Evolutionary conservation across 2,797 vertebrate genomes (phyloP).

Genomic region (Pristis pectinata): DNA sequence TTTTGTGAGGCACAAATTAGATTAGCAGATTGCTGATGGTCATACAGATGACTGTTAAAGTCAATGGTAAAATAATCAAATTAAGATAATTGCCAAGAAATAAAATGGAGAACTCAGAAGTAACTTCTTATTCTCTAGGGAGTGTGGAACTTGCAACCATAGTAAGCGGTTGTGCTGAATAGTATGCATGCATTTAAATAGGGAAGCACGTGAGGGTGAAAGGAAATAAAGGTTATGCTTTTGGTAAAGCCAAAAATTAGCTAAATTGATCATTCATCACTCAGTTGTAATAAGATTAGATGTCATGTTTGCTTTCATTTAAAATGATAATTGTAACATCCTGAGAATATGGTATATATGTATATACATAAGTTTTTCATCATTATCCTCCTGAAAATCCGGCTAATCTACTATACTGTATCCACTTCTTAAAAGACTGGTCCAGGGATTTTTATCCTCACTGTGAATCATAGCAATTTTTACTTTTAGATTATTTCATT

Average conservation of each 20-base stretch:
- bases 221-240: too few relatives aligned
- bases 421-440: neutral
- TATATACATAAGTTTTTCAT: neutral
- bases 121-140: too few relatives aligned
- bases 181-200: too few relatives aligned
- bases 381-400: neutral
- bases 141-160: too few relatives aligned
- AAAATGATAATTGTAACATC: neutral
- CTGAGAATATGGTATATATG: neutral
- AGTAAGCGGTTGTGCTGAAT: too few relatives aligned
- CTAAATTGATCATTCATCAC: neutral
- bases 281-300: neutral
- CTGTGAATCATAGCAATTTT: conserved; percentile 11
- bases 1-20: neutral
- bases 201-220: too few relatives aligned
- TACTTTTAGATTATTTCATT: conserved; percentile 11
- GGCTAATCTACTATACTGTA: neutral
- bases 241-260: neutral
- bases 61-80: neutral
- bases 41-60: neutral
- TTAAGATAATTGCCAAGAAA: too few relatives aligned
- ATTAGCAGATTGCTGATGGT: neutral
- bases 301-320: neutral
- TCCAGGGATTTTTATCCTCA: neutral
- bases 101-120: too few relatives aligned